Conservation (phyloP, 1,140 invertebrate genomes). For the Drosophila hydei region DNA sequence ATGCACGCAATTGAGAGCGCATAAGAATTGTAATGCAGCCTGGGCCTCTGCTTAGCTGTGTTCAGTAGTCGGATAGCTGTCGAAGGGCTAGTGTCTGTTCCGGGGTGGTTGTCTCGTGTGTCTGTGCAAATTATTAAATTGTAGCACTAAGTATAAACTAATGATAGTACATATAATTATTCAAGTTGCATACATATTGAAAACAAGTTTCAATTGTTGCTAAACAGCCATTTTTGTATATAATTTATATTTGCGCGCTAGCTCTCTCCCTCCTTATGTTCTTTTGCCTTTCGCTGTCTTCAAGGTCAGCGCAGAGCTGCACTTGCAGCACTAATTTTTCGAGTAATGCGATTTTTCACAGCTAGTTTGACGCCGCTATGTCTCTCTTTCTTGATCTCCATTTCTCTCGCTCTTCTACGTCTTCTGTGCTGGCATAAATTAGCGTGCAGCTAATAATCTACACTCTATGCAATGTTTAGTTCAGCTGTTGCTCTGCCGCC, state of each 20-base stretch:
- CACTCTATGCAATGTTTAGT: constrained; percentile 1
- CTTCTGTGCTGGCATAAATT: constrained; percentile 54
- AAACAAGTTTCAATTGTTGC: too few relatives aligned
- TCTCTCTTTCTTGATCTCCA: constrained; percentile 29
- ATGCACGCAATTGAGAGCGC: background rate
- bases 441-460: constrained; percentile 72
- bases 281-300: background rate
- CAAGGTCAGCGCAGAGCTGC: constrained; percentile 16
- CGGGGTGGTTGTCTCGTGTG: background rate
- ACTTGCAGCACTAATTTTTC: constrained; percentile 28
- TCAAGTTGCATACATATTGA: background rate
- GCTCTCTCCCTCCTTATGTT: too few relatives aligned
- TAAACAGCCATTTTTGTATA: too few relatives aligned
- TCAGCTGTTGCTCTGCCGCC: background rate
- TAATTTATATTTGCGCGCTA: background rate
- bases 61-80: background rate
- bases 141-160: background rate
- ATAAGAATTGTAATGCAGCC: background rate
- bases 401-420: constrained; percentile 25
- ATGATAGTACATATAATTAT: background rate
- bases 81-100: background rate
- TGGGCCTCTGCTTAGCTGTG: background rate
- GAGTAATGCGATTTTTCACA: constrained; percentile 64
- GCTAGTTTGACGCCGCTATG: constrained; percentile 56
- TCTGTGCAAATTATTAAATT: background rate